These are phyloP conservation scores for Pyxicephalus adspersus DNA, from an alignment of 2,113 vertebrate genomes.

Conservation along the genomic window DNA sequence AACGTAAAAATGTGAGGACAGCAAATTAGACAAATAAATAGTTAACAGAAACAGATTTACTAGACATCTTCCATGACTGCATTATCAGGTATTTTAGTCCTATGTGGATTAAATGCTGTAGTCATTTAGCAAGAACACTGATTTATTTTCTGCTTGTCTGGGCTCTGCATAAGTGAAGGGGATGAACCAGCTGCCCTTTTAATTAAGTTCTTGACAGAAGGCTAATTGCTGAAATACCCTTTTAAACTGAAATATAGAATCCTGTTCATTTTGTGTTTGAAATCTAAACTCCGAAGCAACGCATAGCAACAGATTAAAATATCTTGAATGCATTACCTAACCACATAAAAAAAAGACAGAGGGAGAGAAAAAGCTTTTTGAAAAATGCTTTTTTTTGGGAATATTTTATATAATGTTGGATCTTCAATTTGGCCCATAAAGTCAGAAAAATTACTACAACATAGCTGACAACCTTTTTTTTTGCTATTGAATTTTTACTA, in stretches of 20 bases:
- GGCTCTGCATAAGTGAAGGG: slow-evolving; percentile 27
- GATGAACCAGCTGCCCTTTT: slow-evolving; percentile 44
- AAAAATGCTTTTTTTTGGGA: too few species aligned
- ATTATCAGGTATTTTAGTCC: slow-evolving; percentile 10
- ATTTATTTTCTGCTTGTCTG: slow-evolving; percentile 45
- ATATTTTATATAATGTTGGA: too few species aligned
- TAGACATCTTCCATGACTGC: slow-evolving; percentile 4
- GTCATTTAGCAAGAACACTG: slow-evolving; percentile 16
- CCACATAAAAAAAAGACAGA: not conserved
- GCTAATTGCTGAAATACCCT: slow-evolving; percentile 42
- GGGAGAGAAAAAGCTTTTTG: not conserved
- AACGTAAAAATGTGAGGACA: too few species aligned
- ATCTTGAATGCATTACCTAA: slow-evolving; percentile 7
- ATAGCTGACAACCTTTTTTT: too few species aligned
- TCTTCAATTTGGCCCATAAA: too few species aligned
- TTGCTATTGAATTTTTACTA: too few species aligned
- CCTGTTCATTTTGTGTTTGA: slow-evolving; percentile 29
- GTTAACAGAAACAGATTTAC: not conserved
- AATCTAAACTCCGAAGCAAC: slow-evolving; percentile 13
- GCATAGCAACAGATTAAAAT: not conserved
- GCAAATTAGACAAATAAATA: not conserved
- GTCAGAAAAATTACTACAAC: too few species aligned
- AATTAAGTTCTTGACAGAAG: slow-evolving; percentile 52
- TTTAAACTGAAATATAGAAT: slow-evolving; percentile 43
- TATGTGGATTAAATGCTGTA: slow-evolving; percentile 25